A percentile compares a stretch with the other conserved stretches of the same genome.
Conservation (phyloP, 2,888 invertebrate species). For the Eristalis intricaria region DNA sequence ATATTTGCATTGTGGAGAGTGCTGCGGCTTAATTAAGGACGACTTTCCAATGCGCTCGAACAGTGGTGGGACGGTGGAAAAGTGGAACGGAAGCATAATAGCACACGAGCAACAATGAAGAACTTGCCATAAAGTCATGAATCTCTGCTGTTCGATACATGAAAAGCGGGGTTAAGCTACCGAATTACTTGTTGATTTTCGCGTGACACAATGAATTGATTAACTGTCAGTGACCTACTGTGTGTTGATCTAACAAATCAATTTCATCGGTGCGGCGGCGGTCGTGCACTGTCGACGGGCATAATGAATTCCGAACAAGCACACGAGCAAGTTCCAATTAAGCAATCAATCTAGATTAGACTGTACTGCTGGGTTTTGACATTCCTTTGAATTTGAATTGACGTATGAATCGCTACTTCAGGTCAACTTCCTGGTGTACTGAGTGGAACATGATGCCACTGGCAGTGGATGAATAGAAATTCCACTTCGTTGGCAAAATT, state of each 20-base stretch:
- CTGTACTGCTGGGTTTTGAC: not conserved
- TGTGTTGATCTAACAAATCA: conserved; percentile 13
- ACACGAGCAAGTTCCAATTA: not conserved
- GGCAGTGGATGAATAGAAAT: not conserved
- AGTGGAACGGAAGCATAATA: not conserved
- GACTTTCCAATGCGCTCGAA: conserved; percentile 1
- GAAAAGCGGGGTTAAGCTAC: not conserved
- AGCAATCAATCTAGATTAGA: not conserved
- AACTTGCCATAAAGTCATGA: not conserved
- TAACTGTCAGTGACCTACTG: not conserved
- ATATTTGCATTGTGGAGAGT: conserved; percentile 41
- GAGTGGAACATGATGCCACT: not conserved
- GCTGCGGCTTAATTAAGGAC: conserved; percentile 36
- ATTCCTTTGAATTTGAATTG: not conserved
- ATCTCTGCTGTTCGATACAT: not conserved
- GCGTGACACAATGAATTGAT: conserved; percentile 27
- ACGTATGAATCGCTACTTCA: not conserved
- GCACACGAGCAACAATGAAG: not conserved
- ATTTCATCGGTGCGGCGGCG: not conserved
- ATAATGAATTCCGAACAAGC: conserved; percentile 1
- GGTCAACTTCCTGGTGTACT: not conserved
- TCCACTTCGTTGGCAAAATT: not conserved
- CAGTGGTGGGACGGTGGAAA: no score
- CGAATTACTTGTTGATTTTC: conserved; percentile 32
- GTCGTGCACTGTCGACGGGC: not conserved